These are phyloP conservation scores for Seira sanloemensis DNA, from an alignment of 2,888 invertebrate species.

Conservation along the genomic window DNA sequence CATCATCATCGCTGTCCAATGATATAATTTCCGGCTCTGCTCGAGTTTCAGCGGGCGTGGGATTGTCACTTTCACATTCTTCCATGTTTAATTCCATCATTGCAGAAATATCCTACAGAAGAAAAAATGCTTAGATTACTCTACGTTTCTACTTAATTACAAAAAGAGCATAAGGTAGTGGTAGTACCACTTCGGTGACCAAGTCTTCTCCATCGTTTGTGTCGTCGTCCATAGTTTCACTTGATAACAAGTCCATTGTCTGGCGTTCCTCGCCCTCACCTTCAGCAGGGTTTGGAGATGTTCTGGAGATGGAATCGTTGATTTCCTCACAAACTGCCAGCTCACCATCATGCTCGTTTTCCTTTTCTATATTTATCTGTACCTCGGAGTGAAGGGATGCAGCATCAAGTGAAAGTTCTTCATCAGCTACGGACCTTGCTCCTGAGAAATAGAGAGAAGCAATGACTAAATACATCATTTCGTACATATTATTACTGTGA, in stretches of 20 bases:
- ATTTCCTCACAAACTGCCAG: neutral
- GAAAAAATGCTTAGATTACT: neutral
- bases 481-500: too few relatives aligned
- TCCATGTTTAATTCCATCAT: constrained; percentile 64
- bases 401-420: constrained; percentile 60
- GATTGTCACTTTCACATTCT: constrained; percentile 36
- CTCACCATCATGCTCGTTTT: constrained; percentile 42
- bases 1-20: constrained; percentile 37
- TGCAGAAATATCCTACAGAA: constrained; percentile 46
- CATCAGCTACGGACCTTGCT: constrained; percentile 25
- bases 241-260: neutral
- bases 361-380: constrained; percentile 55
- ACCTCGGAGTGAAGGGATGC: constrained; percentile 39
- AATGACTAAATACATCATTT: too few relatives aligned
- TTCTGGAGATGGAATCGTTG: constrained; percentile 17
- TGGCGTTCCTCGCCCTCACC: neutral
- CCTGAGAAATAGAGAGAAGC: neutral
- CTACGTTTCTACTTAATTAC: neutral
- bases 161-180: neutral
- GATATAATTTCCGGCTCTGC: constrained; percentile 41
- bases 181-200: constrained; percentile 44
- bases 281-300: neutral
- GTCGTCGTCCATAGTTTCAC: constrained; percentile 30
- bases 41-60: neutral
- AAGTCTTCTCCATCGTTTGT: constrained; percentile 36